A percentile compares a stretch with the other conserved stretches of the same genome.
phyloP scores from a whole-genome alignment of 1,140 invertebrate genomes.

The Scaptomyza pallida region DNA sequence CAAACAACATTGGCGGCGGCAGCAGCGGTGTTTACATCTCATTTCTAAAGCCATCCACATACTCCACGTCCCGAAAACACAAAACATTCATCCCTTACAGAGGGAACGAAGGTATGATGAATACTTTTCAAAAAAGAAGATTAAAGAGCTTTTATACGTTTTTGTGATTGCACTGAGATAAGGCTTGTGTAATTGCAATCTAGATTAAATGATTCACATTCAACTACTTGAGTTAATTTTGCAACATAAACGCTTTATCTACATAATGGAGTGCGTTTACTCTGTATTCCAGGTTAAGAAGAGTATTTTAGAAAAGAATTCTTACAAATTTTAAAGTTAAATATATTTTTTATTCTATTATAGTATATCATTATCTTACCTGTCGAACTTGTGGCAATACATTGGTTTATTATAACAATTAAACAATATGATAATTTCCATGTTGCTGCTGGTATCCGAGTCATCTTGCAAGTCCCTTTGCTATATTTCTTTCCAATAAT shows the following conservation, averaged over 20 bases:
- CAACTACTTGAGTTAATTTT: constrained; percentile 3
- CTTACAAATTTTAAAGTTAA: no score
- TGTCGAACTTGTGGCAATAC: constrained; percentile 10
- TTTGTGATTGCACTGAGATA: constrained; percentile 3
- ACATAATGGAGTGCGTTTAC: neutral
- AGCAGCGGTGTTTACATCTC: neutral
- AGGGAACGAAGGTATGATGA: neutral
- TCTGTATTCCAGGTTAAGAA: neutral
- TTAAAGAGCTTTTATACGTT: neutral
- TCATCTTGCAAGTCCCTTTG: constrained; percentile 14
- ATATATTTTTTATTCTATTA: no score
- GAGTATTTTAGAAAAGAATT: neutral
- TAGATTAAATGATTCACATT: neutral
- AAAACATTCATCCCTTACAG: neutral
- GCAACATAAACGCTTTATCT: neutral
- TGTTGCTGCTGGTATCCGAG: neutral
- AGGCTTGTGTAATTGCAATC: neutral
- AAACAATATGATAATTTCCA: constrained; percentile 2
- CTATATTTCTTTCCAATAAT: constrained; percentile 1
- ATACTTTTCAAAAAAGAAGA: neutral
- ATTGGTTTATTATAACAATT: constrained; percentile 2
- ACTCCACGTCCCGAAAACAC: neutral
- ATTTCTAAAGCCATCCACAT: neutral
- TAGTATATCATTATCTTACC: constrained; percentile 4
- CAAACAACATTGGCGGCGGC: neutral